Evolutionary conservation across 2,888 invertebrate genomes (phyloP).

Genomic region (Scelioninae gen. 1): DNA sequence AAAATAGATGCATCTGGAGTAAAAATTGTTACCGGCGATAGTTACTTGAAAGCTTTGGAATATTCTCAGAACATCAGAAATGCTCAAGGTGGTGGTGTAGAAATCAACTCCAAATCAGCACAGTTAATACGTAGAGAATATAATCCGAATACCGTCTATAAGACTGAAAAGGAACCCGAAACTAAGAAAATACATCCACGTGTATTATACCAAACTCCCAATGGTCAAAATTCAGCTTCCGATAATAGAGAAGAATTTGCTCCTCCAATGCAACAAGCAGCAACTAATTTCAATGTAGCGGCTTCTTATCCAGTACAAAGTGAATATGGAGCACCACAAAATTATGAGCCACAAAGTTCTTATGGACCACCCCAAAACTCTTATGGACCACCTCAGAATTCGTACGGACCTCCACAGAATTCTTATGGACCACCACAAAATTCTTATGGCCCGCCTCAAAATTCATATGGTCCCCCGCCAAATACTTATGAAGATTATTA

Average conservation of each 20-base stretch:
- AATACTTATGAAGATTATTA: conserved; percentile 27
- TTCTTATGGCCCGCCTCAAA: conserved; percentile 59
- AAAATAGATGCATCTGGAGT: conserved; percentile 65
- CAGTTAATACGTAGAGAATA: conserved; percentile 76
- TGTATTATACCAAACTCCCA: conserved; percentile 25
- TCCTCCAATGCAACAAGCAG: conserved; percentile 35
- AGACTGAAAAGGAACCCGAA: conserved; percentile 71
- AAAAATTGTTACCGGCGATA: conserved; percentile 83
- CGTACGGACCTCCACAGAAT: conserved; percentile 75
- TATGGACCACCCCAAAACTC: too few relatives aligned
- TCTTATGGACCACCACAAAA: conserved; percentile 75
- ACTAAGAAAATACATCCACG: conserved; percentile 69
- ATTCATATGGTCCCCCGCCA: conserved; percentile 5
- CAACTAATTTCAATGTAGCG: conserved; percentile 35
- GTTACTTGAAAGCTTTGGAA: conserved; percentile 88
- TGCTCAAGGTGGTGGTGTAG: conserved; percentile 42
- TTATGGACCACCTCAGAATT: too few relatives aligned
- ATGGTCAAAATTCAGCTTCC: background rate
- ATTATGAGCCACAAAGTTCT: conserved; percentile 17
- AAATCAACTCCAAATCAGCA: conserved; percentile 67
- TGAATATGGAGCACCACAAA: conserved; percentile 77
- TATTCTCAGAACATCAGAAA: conserved; percentile 86
- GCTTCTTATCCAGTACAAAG: conserved; percentile 9
- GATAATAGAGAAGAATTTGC: conserved; percentile 31
- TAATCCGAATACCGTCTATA: conserved; percentile 75